phyloP scores from a whole-genome alignment of 2,888 invertebrate species.

The Tipula unca region DNA sequence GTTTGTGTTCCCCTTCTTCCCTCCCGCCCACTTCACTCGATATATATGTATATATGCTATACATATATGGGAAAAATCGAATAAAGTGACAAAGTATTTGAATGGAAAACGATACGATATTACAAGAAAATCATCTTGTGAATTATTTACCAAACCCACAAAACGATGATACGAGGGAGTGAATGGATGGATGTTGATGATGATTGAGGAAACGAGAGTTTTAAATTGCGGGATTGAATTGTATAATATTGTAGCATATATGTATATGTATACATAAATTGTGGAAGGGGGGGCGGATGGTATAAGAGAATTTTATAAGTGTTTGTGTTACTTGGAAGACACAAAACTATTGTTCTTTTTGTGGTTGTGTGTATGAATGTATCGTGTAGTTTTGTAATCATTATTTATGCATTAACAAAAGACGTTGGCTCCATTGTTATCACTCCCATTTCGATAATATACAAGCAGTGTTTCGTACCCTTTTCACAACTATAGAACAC shows the following conservation, averaged over 20 bases:
- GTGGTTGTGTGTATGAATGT: not conserved
- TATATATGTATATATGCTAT: not conserved
- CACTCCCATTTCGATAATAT: not conserved
- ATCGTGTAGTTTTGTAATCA: not conserved
- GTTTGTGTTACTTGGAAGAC: not conserved
- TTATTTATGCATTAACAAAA: not conserved
- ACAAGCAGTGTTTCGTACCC: not conserved
- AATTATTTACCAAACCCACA: not conserved
- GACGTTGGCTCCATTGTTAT: not conserved
- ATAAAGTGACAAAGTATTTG: not conserved
- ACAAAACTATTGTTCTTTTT: not conserved
- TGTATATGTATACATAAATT: too few relatives aligned
- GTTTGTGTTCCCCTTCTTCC: not conserved
- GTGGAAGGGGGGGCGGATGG: not conserved
- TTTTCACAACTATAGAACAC: too few relatives aligned
- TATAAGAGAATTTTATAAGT: too few relatives aligned
- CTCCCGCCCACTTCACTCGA: not conserved
- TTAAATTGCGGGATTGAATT: not conserved
- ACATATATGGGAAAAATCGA: not conserved
- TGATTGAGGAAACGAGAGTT: not conserved
- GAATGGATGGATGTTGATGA: not conserved
- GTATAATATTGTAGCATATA: not conserved
- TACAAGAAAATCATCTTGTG: not conserved
- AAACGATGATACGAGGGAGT: not conserved
- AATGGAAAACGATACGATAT: not conserved